Evolutionary conservation across 2,797 vertebrate species (phyloP).

Genomic region (Fratercula arctica): DNA sequence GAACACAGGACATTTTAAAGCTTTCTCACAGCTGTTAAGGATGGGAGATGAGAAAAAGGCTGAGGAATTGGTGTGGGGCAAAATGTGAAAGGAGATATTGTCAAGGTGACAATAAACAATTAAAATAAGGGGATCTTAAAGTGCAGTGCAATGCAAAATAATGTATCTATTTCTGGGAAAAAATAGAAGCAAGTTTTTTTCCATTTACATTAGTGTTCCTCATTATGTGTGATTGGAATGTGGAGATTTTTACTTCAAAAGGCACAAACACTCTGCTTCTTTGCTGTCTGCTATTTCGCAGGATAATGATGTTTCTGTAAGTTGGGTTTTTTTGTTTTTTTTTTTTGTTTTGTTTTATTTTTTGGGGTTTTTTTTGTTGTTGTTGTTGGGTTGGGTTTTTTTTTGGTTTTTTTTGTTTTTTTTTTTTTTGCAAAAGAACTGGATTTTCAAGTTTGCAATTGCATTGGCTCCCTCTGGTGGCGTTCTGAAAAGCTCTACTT

Average conservation of each 20-base stretch:
- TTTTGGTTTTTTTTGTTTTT: too few relatives aligned
- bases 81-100: not conserved
- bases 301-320: not conserved
- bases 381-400: too few relatives aligned
- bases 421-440: not conserved
- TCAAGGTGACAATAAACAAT: not conserved
- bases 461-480: slow-evolving; percentile 58
- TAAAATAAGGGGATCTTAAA: not conserved
- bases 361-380: too few relatives aligned
- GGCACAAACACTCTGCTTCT: not conserved
- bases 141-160: not conserved
- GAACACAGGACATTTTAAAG: not conserved
- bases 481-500: not conserved
- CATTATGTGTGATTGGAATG: not conserved
- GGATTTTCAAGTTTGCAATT: not conserved
- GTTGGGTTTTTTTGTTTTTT: too few relatives aligned
- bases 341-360: too few relatives aligned
- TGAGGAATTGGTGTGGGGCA: not conserved
- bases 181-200: not conserved
- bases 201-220: not conserved
- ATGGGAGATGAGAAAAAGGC: not conserved
- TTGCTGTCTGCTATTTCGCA: not conserved
- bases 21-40: not conserved
- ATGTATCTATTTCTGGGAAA: not conserved
- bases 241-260: not conserved